Evolutionary conservation across 1,140 invertebrate species (phyloP), one percentile per base, ranked within the genome.

Genomic region (Zophobas morio): DNA sequence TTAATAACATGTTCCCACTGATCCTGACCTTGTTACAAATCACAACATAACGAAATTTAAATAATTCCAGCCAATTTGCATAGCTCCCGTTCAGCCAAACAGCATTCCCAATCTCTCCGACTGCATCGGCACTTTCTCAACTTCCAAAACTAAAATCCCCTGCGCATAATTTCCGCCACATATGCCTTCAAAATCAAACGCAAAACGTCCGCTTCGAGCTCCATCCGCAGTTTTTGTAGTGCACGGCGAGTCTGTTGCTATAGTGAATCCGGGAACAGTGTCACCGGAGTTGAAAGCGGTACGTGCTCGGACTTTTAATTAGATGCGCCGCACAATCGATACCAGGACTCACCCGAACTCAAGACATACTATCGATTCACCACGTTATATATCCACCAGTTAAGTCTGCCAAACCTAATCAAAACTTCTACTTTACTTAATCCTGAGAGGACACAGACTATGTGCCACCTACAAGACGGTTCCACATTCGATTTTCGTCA

Each of bases 231-330:
- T 73, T 73, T 73, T 73, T 73, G 71, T 73, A 66, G 60, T 66
- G 47, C 42, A 70, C 57, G 49, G 49, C 49, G 53, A 40, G 78
- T 73, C 74, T 79, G 66, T 79, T 79, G 66, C 74, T 79, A 71
- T 71, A 60, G 74, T 39, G 78, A 82, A 79, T 83, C 81, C 81
- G 74, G 82, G 80, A 84, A 84, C 81, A 85, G 84, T 84, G 84
- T 84, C 84, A 84, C 82, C 82, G 81, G 83, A 84, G 83, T 84
- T 79, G 81, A 79, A 82, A 75, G 79, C 80, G 81, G 75, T 75
- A 85, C 84, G 84, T 85, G 84, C 82, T 77, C 77, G 78, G 84
- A 81, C 78, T 85, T 79, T 80, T 85, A 85, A 85, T 85, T 85
- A 84, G 84, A 84, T 84, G 83, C 83, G 81, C 78, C 79, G 76